A percentile compares a stretch with the other conserved stretches of the same genome.
These are phyloP conservation scores for Rostratula benghalensis DNA, from an alignment of 2,113 vertebrate genomes.

Conservation along the genomic window DNA sequence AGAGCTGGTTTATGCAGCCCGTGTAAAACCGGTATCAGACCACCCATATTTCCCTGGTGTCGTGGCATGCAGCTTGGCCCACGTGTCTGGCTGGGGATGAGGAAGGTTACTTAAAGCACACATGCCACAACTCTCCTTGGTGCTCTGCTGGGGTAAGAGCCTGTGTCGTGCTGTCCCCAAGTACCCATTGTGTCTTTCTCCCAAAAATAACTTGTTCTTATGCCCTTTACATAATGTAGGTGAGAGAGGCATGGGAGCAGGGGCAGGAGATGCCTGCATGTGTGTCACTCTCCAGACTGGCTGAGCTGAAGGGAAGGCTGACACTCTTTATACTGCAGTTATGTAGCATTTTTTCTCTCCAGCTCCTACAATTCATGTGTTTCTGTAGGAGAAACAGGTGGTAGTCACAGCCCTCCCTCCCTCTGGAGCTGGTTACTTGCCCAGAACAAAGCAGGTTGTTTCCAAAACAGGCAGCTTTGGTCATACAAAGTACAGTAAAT, in stretches of 20 bases:
- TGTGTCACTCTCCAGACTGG: not conserved
- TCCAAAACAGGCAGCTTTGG: constrained; percentile 10
- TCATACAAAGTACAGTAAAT: not conserved
- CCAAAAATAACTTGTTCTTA: not conserved
- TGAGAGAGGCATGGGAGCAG: not conserved
- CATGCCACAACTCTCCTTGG: not conserved
- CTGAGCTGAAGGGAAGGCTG: not conserved
- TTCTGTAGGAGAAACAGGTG: constrained; percentile 47
- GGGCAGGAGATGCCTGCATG: not conserved
- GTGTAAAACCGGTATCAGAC: not conserved
- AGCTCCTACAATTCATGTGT: constrained; percentile 9
- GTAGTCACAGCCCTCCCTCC: not conserved
- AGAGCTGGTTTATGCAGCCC: not conserved
- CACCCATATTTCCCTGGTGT: not conserved
- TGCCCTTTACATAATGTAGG: not conserved
- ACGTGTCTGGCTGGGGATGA: not conserved
- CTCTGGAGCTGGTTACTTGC: constrained; percentile 34
- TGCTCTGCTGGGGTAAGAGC: not conserved
- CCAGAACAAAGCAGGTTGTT: constrained; percentile 33
- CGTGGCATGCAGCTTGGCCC: not conserved
- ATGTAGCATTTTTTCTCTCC: not conserved
- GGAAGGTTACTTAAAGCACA: not conserved
- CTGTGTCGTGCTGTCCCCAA: not conserved
- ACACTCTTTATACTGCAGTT: not conserved
- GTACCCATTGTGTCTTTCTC: not conserved